These are phyloP conservation scores for Pogoniulus pusillus DNA, from an alignment of 2,797 vertebrate genomes.

Conservation along the genomic window DNA sequence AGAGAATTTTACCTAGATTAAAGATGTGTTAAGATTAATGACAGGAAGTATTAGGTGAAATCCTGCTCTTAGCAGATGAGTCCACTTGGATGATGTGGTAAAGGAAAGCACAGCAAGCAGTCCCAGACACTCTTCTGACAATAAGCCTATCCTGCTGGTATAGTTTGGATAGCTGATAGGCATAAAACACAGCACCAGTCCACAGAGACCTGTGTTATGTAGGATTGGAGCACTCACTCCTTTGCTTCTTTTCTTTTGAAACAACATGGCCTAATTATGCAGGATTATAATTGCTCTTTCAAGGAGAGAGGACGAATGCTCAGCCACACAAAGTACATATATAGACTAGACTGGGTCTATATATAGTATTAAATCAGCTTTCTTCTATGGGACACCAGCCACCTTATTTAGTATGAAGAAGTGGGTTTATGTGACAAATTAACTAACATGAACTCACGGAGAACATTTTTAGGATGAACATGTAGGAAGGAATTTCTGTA, in stretches of 20 bases:
- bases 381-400: neutral
- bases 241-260: neutral
- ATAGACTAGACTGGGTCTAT: neutral
- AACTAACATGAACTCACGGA: neutral
- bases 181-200: neutral
- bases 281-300: neutral
- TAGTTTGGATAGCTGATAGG: neutral
- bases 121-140: constrained; percentile 5
- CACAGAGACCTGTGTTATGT: neutral
- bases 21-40: neutral
- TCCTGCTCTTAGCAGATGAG: neutral
- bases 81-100: neutral
- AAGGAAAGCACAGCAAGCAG: neutral
- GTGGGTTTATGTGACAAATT: neutral
- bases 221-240: neutral
- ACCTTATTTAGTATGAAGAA: neutral
- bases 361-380: neutral
- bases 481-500: constrained; percentile 10
- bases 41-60: neutral
- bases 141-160: neutral
- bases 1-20: neutral
- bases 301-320: neutral
- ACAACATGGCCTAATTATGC: neutral
- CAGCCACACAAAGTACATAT: neutral
- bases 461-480: constrained; percentile 5